These are phyloP conservation scores for Choloepus hoffmanni DNA, from an alignment of 2,113 vertebrate species.

Conservation along the genomic window DNA sequence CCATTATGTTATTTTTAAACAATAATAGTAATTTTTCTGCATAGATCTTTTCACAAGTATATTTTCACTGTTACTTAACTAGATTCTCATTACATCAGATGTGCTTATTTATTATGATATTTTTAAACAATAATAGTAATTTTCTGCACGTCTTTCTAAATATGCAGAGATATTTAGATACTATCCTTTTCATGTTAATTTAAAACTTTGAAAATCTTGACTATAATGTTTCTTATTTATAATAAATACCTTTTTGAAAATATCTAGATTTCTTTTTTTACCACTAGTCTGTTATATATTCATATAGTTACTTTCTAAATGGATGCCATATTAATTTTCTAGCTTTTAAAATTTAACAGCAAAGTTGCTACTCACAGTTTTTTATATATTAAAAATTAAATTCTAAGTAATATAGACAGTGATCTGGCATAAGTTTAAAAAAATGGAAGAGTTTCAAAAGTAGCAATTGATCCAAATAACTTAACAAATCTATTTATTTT, in stretches of 20 bases:
- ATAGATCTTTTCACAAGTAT: too few relatives aligned
- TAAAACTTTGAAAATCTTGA: not conserved
- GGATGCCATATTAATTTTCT: not conserved
- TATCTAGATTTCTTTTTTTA: not conserved
- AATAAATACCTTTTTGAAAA: not conserved
- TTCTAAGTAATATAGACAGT: slow-evolving; percentile 12
- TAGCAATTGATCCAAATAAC: not conserved
- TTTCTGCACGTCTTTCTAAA: not conserved
- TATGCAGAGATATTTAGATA: not conserved
- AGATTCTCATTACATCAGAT: not conserved
- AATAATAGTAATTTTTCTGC: not conserved
- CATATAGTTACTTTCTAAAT: not conserved
- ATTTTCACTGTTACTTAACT: not conserved
- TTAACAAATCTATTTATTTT: not conserved
- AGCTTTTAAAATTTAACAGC: not conserved
- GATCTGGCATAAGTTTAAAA: not conserved
- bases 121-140: not conserved
- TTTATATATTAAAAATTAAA: not conserved
- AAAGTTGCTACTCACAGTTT: not conserved
- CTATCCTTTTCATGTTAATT: not conserved
- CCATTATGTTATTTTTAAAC: not conserved
- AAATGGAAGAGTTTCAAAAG: not conserved
- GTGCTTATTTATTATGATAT: not conserved
- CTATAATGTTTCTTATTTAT: not conserved
- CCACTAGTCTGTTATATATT: not conserved